phyloP scores from a whole-genome alignment of 2,888 invertebrate genomes.

The Linnaemya tessellans region DNA sequence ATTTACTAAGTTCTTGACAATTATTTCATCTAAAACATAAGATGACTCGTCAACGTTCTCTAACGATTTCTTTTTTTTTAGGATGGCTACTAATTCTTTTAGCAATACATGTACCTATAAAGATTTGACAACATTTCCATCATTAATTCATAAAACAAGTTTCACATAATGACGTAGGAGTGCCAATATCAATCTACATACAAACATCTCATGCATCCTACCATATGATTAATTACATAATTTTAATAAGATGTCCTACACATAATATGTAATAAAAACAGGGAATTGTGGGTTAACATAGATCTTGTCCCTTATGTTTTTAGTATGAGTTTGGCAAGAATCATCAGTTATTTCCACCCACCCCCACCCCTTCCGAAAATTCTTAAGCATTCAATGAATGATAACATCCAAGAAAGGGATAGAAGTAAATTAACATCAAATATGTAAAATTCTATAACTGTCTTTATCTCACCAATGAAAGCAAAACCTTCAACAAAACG shows the following conservation, averaged over 20 bases:
- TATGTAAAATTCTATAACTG: conserved; percentile 58
- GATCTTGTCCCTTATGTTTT: not conserved
- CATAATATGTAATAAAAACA: conserved; percentile 1
- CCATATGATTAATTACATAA: conserved; percentile 41
- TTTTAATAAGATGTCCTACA: conserved; percentile 21
- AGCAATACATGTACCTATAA: too few species aligned
- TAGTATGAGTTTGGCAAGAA: conserved; percentile 17
- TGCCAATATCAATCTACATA: too few species aligned
- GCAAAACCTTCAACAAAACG: conserved; percentile 72
- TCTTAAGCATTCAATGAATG: conserved; percentile 10
- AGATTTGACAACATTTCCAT: too few species aligned
- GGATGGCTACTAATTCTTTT: too few species aligned
- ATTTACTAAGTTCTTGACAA: too few species aligned
- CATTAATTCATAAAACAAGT: too few species aligned
- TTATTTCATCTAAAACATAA: too few species aligned
- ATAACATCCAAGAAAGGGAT: conserved; percentile 33
- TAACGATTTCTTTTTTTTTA: too few species aligned
- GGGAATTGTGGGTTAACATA: conserved; percentile 31
- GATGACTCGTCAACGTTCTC: too few species aligned
- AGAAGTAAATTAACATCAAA: conserved; percentile 34
- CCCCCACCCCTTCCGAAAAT: not conserved
- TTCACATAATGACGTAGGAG: too few species aligned
- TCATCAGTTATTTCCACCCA: conserved; percentile 17
- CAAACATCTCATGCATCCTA: not conserved
- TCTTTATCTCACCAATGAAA: conserved; percentile 76